Conservation (phyloP, 2,797 vertebrate species). For the Aphelocoma californica region DNA sequence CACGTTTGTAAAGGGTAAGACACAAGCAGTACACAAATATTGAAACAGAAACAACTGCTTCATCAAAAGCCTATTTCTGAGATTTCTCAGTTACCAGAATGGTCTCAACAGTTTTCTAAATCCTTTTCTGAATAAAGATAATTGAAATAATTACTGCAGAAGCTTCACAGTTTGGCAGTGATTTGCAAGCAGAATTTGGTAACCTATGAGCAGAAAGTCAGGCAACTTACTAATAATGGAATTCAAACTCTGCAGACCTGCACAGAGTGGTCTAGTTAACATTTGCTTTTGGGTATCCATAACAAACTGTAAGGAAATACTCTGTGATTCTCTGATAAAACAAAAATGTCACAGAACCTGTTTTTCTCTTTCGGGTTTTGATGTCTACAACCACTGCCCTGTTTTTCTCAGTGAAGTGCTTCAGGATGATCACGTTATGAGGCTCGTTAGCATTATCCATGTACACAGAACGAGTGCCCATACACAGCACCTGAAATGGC, state of each 20-base stretch:
- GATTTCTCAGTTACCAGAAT: not conserved
- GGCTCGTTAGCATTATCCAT: slow-evolving; percentile 94
- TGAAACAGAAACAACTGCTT: not conserved
- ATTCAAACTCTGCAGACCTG: not conserved
- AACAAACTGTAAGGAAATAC: not conserved
- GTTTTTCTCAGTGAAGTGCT: slow-evolving; percentile 97
- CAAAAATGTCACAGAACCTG: slow-evolving; percentile 76
- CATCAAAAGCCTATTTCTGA: not conserved
- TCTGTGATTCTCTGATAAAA: not conserved
- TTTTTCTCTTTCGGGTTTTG: slow-evolving; percentile 94
- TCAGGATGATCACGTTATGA: slow-evolving; percentile 92
- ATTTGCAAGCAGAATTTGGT: not conserved
- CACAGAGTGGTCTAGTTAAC: not conserved
- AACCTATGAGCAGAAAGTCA: not conserved
- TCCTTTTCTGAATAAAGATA: not conserved
- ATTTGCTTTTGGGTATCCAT: not conserved
- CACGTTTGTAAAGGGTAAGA: not conserved
- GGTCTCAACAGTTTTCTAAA: not conserved
- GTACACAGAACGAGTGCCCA: slow-evolving; percentile 93
- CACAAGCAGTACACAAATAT: not conserved
- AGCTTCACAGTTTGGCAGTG: not conserved
- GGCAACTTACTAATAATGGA: not conserved
- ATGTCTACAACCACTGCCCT: slow-evolving; percentile 93
- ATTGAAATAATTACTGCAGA: not conserved
- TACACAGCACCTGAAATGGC: slow-evolving; percentile 88